These are phyloP conservation scores for Stichodactyla mertensii DNA, from an alignment of 64 coral and sea anemone species.

Conservation along the genomic window DNA sequence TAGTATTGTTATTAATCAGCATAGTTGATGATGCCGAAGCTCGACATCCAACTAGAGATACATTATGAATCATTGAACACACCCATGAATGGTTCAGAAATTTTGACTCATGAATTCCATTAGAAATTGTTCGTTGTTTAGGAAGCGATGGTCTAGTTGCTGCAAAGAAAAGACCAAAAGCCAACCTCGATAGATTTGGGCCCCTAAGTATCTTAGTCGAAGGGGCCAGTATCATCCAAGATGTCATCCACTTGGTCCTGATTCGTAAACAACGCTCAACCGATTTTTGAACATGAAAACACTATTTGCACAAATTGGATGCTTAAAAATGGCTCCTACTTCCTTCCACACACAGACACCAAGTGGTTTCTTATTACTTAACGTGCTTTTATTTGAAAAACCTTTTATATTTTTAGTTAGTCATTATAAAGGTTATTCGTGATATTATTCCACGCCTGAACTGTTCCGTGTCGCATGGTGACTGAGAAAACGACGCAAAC, in stretches of 20 bases:
- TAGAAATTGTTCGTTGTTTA: background rate
- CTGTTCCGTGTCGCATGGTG: background rate
- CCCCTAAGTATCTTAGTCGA: background rate
- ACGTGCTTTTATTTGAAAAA: background rate
- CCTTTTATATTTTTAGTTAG: background rate
- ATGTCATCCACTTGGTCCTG: background rate
- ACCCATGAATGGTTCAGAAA: background rate
- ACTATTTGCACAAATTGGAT: background rate
- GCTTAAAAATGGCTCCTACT: background rate
- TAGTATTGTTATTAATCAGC: background rate
- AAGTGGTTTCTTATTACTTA: background rate
- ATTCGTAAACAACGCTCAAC: conserved; percentile 9
- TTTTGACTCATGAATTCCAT: background rate
- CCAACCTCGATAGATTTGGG: background rate
- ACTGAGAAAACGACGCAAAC: conserved; percentile 4
- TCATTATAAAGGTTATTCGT: background rate
- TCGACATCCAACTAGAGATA: background rate
- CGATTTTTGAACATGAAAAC: background rate
- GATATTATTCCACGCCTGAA: background rate
- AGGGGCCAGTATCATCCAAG: background rate
- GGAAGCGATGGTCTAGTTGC: background rate
- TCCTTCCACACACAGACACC: background rate
- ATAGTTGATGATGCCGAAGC: background rate
- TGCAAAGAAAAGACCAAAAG: background rate
- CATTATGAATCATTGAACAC: background rate